These are phyloP conservation scores for Muschampia plurimacula DNA, from an alignment of 2,888 invertebrate species.

Conservation along the genomic window DNA sequence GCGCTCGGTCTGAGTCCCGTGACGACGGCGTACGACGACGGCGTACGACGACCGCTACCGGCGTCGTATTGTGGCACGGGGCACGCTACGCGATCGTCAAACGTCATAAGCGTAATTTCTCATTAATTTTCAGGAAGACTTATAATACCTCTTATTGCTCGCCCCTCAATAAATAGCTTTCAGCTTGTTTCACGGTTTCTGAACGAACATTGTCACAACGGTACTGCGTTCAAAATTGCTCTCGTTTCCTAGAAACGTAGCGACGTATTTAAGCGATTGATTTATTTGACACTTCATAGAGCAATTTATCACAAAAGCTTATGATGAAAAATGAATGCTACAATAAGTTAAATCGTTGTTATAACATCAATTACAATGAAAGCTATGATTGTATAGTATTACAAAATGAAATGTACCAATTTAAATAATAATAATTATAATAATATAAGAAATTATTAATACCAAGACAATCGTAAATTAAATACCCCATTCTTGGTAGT, in stretches of 20 bases:
- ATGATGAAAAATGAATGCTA: not conserved
- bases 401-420: not conserved
- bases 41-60: slow-evolving; percentile 59
- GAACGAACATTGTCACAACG: slow-evolving; percentile 39
- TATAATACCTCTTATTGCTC: slow-evolving; percentile 73
- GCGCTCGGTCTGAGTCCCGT: slow-evolving; percentile 55
- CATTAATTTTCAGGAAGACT: slow-evolving; percentile 84
- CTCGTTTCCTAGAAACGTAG: slow-evolving; percentile 41
- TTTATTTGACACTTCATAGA: slow-evolving; percentile 28
- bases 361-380: not conserved
- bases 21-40: not conserved
- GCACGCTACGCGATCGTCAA: slow-evolving; percentile 64
- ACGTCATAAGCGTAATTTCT: slow-evolving; percentile 78
- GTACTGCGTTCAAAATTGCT: slow-evolving; percentile 39
- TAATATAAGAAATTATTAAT: no score
- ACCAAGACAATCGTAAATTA: no score
- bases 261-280: slow-evolving; percentile 32
- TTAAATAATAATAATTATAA: no score
- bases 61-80: slow-evolving; percentile 65
- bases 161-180: slow-evolving; percentile 72
- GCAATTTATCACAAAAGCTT: slow-evolving; percentile 23
- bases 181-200: slow-evolving; percentile 63
- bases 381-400: not conserved
- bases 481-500: no score
- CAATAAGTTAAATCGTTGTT: not conserved